Evolutionary conservation across 2,888 invertebrate species (phyloP).

Genomic region (Drosophila cognata): DNA sequence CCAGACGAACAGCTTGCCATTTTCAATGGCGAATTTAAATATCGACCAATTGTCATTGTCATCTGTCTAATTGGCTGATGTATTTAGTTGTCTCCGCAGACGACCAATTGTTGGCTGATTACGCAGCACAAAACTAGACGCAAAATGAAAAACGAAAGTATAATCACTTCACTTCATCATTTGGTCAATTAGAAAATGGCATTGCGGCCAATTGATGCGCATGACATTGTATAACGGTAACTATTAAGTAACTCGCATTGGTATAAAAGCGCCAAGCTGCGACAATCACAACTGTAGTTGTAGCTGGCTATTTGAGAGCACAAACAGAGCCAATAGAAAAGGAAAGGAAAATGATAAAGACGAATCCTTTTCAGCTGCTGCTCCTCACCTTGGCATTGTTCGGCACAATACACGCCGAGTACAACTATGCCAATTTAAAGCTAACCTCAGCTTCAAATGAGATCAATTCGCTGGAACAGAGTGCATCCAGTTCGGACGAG

Average conservation of each 20-base stretch:
- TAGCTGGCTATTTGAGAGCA: conserved; percentile 59
- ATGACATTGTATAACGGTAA: conserved; percentile 72
- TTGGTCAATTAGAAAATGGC: conserved; percentile 43
- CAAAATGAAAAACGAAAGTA: conserved; percentile 58
- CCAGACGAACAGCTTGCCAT: not conserved
- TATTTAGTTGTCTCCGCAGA: conserved; percentile 23
- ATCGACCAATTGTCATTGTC: conserved; percentile 4
- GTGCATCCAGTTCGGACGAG: conserved; percentile 46
- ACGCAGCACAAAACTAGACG: conserved; percentile 51
- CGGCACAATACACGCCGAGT: conserved; percentile 44
- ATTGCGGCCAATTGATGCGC: conserved; percentile 67
- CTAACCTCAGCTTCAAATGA: conserved; percentile 18
- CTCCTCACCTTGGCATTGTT: conserved; percentile 53
- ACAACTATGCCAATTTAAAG: conserved; percentile 38
- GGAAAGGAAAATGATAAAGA: conserved; percentile 29
- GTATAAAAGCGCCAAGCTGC: conserved; percentile 60
- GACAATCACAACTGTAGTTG: conserved; percentile 61
- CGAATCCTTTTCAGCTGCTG: conserved; percentile 43
- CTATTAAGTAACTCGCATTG: conserved; percentile 57
- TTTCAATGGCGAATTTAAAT: conserved; percentile 29
- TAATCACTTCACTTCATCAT: conserved; percentile 53
- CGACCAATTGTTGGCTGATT: conserved; percentile 43
- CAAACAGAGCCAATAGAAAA: conserved; percentile 27
- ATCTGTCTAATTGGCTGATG: conserved; percentile 38
- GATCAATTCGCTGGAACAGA: conserved; percentile 54